Conservation (phyloP, 2,888 invertebrate species). For the Oscheius onirici region DNA sequence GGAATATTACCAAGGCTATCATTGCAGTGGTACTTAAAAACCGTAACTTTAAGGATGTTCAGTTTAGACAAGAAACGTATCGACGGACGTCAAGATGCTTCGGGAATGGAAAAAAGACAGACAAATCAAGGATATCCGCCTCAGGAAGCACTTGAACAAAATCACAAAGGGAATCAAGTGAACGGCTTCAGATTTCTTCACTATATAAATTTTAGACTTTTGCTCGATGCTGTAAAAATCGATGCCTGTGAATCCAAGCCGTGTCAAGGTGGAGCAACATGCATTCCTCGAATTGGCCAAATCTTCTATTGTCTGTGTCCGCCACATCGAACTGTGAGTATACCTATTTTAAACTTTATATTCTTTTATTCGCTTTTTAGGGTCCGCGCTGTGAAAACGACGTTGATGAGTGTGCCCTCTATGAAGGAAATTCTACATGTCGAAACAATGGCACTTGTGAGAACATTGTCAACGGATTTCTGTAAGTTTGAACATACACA, state of each 20-base stretch:
- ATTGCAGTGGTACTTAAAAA: neutral
- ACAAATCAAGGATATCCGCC: conserved; percentile 22
- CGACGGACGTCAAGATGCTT: conserved; percentile 25
- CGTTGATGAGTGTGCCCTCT: conserved; percentile 64
- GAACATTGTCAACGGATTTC: conserved; percentile 57
- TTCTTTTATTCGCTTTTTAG: conserved; percentile 40
- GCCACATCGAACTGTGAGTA: conserved; percentile 51
- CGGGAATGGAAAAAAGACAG: conserved; percentile 32
- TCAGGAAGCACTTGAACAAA: conserved; percentile 24
- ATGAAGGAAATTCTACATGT: conserved; percentile 54
- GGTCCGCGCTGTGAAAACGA: conserved; percentile 61
- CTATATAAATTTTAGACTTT: conserved; percentile 4
- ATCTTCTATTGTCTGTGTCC: conserved; percentile 66
- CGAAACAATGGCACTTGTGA: conserved; percentile 68
- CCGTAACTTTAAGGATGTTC: neutral
- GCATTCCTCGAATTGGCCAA: conserved; percentile 59
- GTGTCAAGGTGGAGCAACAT: conserved; percentile 66
- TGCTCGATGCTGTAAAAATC: conserved; percentile 22
- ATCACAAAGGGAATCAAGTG: conserved; percentile 33
- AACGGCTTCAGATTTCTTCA: neutral
- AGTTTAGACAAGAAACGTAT: conserved; percentile 25
- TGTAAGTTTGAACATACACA: conserved; percentile 30
- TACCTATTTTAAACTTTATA: too few relatives aligned
- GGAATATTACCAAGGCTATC: conserved; percentile 5
- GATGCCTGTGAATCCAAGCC: conserved; percentile 60